These are phyloP conservation scores for Leptura quadrifasciata DNA, from an alignment of 2,888 invertebrate species.

Conservation along the genomic window DNA sequence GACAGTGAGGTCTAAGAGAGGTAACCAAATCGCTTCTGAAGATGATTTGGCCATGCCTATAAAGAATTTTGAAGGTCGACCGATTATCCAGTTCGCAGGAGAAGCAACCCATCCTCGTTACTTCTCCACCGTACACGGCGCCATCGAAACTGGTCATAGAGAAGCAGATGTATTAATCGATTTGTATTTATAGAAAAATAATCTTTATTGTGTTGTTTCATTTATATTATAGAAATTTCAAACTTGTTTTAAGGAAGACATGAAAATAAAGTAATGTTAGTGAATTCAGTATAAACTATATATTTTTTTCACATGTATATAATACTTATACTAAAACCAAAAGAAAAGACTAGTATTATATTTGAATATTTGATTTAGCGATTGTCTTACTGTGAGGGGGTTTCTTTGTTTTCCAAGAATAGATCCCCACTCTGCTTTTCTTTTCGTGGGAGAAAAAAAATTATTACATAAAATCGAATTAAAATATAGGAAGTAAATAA, in stretches of 20 bases:
- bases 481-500: too few species aligned
- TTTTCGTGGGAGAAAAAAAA: too few species aligned
- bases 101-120: conserved; percentile 74
- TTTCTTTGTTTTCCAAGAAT: too few species aligned
- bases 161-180: conserved; percentile 72
- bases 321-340: too few species aligned
- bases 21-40: neutral
- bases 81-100: conserved; percentile 76
- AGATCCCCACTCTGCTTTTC: too few species aligned
- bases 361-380: too few species aligned
- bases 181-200: conserved; percentile 55
- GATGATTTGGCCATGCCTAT: conserved; percentile 45
- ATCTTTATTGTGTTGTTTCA: neutral
- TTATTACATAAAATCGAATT: too few species aligned
- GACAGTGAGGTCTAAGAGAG: conserved; percentile 45
- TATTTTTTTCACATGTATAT: too few species aligned
- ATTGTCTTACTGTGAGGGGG: too few species aligned
- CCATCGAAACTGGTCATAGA: conserved; percentile 73
- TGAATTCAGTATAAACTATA: too few species aligned
- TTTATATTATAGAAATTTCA: neutral
- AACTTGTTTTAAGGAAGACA: neutral
- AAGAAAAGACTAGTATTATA: too few species aligned
- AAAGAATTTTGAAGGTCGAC: conserved; percentile 68
- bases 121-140: conserved; percentile 75
- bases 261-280: neutral